phyloP scores from a whole-genome alignment of 2,113 vertebrate species.

The Eidolon helvum region DNA sequence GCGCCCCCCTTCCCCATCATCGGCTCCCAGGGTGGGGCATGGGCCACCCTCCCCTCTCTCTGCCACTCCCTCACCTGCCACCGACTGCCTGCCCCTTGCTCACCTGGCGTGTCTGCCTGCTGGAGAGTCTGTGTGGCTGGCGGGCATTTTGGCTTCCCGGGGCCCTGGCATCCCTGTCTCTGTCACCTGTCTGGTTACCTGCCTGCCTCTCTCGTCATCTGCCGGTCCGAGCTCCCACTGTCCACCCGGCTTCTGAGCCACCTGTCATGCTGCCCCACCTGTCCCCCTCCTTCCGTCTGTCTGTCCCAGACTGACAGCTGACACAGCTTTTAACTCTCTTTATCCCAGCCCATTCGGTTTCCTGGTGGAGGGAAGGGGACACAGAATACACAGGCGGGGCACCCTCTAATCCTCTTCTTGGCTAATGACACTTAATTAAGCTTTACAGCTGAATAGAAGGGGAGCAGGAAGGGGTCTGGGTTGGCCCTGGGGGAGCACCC shows the following conservation, averaged over 20 bases:
- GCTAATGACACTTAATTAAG: conserved; percentile 31
- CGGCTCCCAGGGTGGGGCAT: background rate
- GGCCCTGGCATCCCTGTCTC: no score
- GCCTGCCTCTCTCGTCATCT: background rate
- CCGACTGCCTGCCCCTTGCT: background rate
- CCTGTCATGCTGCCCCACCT: background rate
- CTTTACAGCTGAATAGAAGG: background rate
- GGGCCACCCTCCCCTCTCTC: no score
- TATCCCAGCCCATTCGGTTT: background rate
- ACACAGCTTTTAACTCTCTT: conserved; percentile 35
- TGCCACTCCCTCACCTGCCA: background rate
- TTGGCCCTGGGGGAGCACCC: background rate
- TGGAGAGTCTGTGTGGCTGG: no score
- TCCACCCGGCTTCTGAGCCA: background rate
- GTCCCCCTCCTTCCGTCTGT: conserved; percentile 2
- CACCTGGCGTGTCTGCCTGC: background rate
- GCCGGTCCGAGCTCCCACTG: background rate
- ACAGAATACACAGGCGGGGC: conserved; percentile 27
- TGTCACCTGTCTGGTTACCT: background rate
- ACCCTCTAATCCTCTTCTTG: background rate
- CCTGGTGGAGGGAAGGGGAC: conserved; percentile 44
- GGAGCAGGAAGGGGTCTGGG: background rate
- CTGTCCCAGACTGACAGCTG: background rate
- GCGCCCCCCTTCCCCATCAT: no score
- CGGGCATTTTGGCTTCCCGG: no score